Evolutionary conservation across 1,140 invertebrate species (phyloP).

Genomic region (Maniola jurtina): DNA sequence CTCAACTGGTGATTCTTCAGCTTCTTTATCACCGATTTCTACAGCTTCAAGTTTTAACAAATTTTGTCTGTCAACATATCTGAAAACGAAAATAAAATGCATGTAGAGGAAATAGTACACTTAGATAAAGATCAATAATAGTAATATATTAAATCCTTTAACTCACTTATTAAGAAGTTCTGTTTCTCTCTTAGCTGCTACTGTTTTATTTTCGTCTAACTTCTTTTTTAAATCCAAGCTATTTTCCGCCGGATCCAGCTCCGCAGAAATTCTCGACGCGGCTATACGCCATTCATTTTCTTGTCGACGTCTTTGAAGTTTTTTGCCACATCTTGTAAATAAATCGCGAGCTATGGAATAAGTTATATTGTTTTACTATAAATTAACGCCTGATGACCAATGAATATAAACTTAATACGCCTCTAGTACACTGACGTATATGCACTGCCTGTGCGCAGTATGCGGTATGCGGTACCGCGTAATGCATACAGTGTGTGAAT

Average conservation of each 20-base stretch:
- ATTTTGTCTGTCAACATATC: slow-evolving; percentile 65
- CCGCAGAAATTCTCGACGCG: slow-evolving; percentile 49
- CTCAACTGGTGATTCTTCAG: slow-evolving; percentile 65
- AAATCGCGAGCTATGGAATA: slow-evolving; percentile 54
- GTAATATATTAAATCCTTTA: background rate
- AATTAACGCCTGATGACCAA: too few relatives aligned
- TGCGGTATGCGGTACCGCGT: too few relatives aligned
- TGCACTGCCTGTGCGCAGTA: too few relatives aligned
- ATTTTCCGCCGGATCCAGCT: slow-evolving; percentile 55
- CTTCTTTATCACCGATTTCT: slow-evolving; percentile 71
- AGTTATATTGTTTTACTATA: too few relatives aligned
- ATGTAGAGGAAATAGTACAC: background rate
- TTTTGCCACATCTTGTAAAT: slow-evolving; percentile 69
- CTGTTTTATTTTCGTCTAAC: slow-evolving; percentile 50
- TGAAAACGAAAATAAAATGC: slow-evolving; percentile 34
- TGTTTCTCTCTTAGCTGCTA: slow-evolving; percentile 52
- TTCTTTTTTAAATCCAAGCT: slow-evolving; percentile 48
- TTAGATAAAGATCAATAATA: background rate
- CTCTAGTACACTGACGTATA: too few relatives aligned
- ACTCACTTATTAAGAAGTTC: slow-evolving; percentile 65
- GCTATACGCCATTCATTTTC: slow-evolving; percentile 72
- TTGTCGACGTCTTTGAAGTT: slow-evolving; percentile 68
- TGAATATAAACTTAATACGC: too few relatives aligned
- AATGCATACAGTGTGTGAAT: background rate
- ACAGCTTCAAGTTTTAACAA: slow-evolving; percentile 61